Conservation (phyloP, 1,140 invertebrate genomes). For the Orussus abietinus region DNA sequence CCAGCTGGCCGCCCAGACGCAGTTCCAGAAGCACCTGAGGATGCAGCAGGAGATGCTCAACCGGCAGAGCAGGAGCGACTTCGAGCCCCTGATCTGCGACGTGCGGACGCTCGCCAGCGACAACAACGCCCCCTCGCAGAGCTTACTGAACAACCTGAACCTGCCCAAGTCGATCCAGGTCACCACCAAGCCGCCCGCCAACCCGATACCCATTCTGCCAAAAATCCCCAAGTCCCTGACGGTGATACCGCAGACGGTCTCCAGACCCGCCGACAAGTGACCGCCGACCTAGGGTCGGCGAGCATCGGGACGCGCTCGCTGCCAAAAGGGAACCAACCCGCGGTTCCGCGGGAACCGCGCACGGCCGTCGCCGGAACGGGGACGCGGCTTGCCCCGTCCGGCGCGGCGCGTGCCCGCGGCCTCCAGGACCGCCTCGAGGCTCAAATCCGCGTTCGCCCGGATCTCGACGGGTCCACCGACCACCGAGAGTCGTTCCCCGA, state of each 20-base stretch:
- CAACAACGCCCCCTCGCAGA: conserved; percentile 46
- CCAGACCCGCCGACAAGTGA: conserved; percentile 46
- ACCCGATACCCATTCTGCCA: conserved; percentile 55
- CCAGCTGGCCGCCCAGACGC: conserved; percentile 34
- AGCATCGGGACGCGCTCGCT: no score
- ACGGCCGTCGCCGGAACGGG: no score
- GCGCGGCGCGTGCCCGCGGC: no score
- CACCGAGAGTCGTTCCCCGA: no score
- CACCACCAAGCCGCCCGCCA: conserved; percentile 40
- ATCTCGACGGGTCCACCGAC: no score
- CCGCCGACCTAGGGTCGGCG: no score
- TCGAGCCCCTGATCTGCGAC: conserved; percentile 52
- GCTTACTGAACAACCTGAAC: conserved; percentile 45
- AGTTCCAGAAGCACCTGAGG: conserved; percentile 46
- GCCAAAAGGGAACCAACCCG: no score
- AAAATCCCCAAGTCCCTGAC: conserved; percentile 74
- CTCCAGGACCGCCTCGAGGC: no score
- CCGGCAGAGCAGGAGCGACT: conserved; percentile 45
- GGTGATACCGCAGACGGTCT: conserved; percentile 65
- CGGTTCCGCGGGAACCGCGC: no score
- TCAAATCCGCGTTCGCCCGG: no score
- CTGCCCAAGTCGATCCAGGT: conserved; percentile 51
- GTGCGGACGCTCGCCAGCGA: conserved; percentile 39
- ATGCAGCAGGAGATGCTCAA: conserved; percentile 51
- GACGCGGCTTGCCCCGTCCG: no score